These are phyloP conservation scores for Glareola pratincola DNA, from an alignment of 2,113 vertebrate species.

Conservation along the genomic window DNA sequence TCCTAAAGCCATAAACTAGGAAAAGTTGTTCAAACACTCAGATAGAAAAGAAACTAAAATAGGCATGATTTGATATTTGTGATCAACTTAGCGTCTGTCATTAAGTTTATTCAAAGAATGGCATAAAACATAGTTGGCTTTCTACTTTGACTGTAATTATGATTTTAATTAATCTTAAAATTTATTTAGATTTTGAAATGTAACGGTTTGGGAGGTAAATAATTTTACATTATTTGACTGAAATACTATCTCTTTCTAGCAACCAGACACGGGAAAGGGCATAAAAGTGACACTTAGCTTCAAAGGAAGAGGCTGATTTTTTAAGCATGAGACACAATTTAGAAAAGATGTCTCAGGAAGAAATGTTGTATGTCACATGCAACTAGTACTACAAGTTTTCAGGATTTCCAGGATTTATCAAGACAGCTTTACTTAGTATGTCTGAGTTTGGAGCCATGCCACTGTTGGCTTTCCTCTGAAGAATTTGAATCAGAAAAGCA, in stretches of 20 bases:
- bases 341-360: background rate
- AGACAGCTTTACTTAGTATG: background rate
- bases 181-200: background rate
- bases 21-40: background rate
- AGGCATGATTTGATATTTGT: background rate
- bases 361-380: background rate
- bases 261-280: background rate
- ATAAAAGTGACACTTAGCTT: background rate
- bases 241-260: background rate
- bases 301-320: background rate
- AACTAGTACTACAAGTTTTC: background rate
- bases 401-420: background rate
- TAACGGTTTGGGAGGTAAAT: background rate
- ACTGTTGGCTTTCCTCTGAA: background rate
- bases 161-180: background rate
- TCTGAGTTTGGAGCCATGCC: background rate
- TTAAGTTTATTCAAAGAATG: background rate
- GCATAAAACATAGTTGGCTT: background rate
- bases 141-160: background rate
- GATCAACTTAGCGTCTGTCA: background rate
- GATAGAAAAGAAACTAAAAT: background rate
- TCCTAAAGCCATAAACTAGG: background rate
- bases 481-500: background rate
- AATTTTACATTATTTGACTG: background rate
- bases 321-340: background rate